A percentile compares a stretch with the other conserved stretches of the same genome.
phyloP scores from a whole-genome alignment of 2,888 invertebrate genomes.

The Ecliptopera silaceata region DNA sequence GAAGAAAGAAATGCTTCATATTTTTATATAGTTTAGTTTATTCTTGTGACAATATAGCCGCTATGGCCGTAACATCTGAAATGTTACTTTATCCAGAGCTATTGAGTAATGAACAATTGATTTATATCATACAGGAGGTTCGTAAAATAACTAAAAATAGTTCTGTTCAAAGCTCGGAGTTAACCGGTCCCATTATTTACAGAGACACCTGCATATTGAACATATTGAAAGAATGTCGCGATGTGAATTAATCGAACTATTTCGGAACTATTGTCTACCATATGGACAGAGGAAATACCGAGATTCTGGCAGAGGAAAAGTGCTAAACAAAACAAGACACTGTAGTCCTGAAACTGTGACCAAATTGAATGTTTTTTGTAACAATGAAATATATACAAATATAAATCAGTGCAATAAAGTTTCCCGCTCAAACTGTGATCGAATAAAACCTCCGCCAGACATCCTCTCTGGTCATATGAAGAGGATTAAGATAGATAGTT shows the following conservation, averaged over 20 bases:
- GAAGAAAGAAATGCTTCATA: background rate
- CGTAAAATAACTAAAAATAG: conserved; percentile 1
- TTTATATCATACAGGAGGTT: conserved; percentile 70
- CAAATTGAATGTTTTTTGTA: conserved; percentile 41
- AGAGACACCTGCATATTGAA: conserved; percentile 66
- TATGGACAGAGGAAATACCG: conserved; percentile 72
- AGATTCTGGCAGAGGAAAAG: conserved; percentile 68
- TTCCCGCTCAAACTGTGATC: conserved; percentile 44
- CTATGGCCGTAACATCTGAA: conserved; percentile 69
- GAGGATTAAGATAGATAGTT: conserved; percentile 65
- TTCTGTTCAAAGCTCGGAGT: conserved; percentile 8
- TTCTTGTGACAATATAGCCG: conserved; percentile 56
- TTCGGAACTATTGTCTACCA: conserved; percentile 74
- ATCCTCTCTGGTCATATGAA: conserved; percentile 66
- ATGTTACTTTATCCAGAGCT: conserved; percentile 76
- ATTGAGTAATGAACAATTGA: conserved; percentile 66
- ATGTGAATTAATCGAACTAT: conserved; percentile 67
- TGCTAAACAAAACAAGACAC: conserved; percentile 63
- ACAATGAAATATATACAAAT: no score
- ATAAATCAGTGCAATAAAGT: conserved; percentile 42
- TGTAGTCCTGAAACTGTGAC: conserved; percentile 50
- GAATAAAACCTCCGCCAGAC: conserved; percentile 67
- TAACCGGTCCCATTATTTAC: conserved; percentile 42
- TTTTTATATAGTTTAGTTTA: background rate
- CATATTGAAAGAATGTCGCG: conserved; percentile 59